Conservation (phyloP, 2,797 vertebrate species). For the Acipenser oxyrinchus region DNA sequence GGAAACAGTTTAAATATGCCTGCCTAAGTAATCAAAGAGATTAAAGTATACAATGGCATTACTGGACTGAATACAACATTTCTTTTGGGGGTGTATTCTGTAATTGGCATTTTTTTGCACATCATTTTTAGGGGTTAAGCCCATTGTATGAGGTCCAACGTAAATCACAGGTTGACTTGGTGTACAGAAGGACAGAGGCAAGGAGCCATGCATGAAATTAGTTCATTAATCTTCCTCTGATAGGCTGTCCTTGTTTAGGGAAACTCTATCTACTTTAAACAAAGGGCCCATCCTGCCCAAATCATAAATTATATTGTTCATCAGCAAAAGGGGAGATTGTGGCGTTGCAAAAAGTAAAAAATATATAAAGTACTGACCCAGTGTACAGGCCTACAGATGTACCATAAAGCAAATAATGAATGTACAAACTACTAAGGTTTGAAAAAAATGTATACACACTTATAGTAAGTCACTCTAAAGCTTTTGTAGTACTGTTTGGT, state of each 20-base stretch:
- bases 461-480: too few relatives aligned
- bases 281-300: slow-evolving; percentile 45
- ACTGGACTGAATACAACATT: too few relatives aligned
- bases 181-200: slow-evolving; percentile 53
- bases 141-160: slow-evolving; percentile 27
- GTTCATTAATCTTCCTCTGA: slow-evolving; percentile 63
- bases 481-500: too few relatives aligned
- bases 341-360: slow-evolving; percentile 24
- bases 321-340: slow-evolving; percentile 36
- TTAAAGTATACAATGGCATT: too few relatives aligned
- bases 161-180: slow-evolving; percentile 49
- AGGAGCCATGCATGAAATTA: slow-evolving; percentile 62
- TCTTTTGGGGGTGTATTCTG: too few relatives aligned
- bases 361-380: too few relatives aligned
- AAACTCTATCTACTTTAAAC: slow-evolving; percentile 61
- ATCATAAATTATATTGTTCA: slow-evolving; percentile 55
- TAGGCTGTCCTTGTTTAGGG: slow-evolving; percentile 61
- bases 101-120: slow-evolving; percentile 12
- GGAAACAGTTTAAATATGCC: too few relatives aligned
- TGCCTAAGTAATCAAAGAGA: too few relatives aligned
- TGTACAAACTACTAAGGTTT: too few relatives aligned
- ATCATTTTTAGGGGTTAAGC: slow-evolving; percentile 40
- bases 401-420: too few relatives aligned
- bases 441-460: too few relatives aligned
- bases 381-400: too few relatives aligned